A percentile compares a stretch with the other conserved stretches of the same genome.
phyloP scores from a whole-genome alignment of 2,797 vertebrate species.

The Anabacerthia variegaticeps region DNA sequence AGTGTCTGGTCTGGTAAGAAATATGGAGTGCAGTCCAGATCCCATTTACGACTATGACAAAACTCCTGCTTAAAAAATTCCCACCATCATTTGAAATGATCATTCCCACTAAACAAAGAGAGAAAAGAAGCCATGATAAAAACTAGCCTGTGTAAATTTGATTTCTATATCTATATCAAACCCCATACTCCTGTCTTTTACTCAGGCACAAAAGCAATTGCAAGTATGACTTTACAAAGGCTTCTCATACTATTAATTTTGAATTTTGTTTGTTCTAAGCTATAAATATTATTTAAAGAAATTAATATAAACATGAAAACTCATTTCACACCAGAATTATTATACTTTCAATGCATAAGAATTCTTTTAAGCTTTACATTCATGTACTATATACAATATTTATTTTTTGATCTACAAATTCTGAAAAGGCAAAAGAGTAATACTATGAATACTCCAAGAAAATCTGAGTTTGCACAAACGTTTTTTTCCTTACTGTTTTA shows the following conservation, averaged over 20 bases:
- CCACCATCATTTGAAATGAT: neutral
- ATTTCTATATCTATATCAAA: neutral
- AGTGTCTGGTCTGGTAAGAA: neutral
- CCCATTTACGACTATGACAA: neutral
- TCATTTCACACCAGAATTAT: neutral
- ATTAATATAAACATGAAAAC: neutral
- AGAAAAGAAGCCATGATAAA: neutral
- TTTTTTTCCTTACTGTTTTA: neutral
- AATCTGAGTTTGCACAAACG: neutral
- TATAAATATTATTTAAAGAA: neutral
- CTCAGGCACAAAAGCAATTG: neutral
- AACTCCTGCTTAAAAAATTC: neutral
- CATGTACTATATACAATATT: neutral
- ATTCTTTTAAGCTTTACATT: neutral
- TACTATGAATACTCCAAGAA: neutral
- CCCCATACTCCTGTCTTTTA: neutral
- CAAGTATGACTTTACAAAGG: neutral
- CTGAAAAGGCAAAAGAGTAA: neutral
- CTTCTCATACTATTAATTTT: neutral
- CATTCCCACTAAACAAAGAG: neutral
- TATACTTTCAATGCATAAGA: neutral
- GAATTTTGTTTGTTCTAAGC: neutral
- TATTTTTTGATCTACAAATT: neutral
- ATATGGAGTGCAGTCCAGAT: neutral
- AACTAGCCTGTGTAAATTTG: neutral